phyloP scores from a whole-genome alignment of 2,797 vertebrate genomes.

The Nyctibius grandis region DNA sequence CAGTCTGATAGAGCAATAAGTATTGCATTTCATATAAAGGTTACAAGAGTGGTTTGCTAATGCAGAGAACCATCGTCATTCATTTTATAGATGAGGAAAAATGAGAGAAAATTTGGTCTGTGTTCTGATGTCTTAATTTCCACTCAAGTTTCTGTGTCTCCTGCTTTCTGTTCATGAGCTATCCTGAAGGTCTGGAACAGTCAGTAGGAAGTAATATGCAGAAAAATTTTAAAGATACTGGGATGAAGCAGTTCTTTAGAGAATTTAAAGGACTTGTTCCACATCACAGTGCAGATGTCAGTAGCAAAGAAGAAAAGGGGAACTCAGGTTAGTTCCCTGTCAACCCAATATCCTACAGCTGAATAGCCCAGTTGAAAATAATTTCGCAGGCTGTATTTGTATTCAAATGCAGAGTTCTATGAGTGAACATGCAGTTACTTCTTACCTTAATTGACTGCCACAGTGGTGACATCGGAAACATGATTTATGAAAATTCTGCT shows the following conservation, averaged over 20 bases:
- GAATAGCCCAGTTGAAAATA: not conserved
- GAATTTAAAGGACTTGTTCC: not conserved
- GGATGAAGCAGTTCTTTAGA: not conserved
- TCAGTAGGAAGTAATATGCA: not conserved
- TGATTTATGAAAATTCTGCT: constrained; percentile 95
- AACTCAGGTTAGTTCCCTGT: not conserved
- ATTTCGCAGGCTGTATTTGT: not conserved
- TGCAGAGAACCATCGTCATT: not conserved
- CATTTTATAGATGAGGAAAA: not conserved
- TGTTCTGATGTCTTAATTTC: not conserved
- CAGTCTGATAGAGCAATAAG: not conserved
- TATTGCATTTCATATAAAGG: not conserved
- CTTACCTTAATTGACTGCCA: constrained; percentile 91
- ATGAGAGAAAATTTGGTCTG: not conserved
- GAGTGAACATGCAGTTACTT: not conserved
- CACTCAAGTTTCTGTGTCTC: not conserved
- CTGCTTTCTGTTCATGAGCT: not conserved
- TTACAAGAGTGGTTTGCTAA: not conserved
- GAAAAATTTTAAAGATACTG: not conserved
- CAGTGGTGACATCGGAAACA: constrained; percentile 97
- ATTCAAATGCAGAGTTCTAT: not conserved
- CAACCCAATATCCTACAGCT: not conserved
- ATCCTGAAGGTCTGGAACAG: not conserved
- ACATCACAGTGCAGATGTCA: not conserved
- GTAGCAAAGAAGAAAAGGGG: not conserved